These are phyloP conservation scores for Melanargia galathea DNA, from an alignment of 2,888 invertebrate species.

Conservation along the genomic window DNA sequence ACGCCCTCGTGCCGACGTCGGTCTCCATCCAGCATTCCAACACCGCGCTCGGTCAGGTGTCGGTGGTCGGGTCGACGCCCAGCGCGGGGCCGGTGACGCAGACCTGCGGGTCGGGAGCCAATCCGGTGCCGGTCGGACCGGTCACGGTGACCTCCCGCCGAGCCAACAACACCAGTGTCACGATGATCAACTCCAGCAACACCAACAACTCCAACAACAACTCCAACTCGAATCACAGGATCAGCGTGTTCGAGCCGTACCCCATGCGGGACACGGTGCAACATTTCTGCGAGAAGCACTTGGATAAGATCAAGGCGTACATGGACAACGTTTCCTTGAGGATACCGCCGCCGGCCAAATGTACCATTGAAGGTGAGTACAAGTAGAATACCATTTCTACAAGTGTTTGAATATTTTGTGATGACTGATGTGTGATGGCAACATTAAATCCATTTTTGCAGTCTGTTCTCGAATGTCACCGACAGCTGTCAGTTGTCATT, in stretches of 20 bases:
- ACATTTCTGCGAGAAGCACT: slow-evolving; percentile 97
- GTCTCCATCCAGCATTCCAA: slow-evolving; percentile 71
- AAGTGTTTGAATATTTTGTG: neutral
- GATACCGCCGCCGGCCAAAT: slow-evolving; percentile 95
- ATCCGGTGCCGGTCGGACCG: slow-evolving; percentile 76
- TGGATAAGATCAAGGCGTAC: slow-evolving; percentile 94
- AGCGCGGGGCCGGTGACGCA: slow-evolving; percentile 42
- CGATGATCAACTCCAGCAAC: slow-evolving; percentile 83
- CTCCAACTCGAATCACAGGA: slow-evolving; percentile 81
- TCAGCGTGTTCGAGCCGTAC: slow-evolving; percentile 94
- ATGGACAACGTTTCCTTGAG: slow-evolving; percentile 93
- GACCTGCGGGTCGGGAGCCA: slow-evolving; percentile 38
- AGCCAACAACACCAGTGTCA: slow-evolving; percentile 89
- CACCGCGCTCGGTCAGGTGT: slow-evolving; percentile 68
- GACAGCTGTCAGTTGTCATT: no score
- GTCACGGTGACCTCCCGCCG: slow-evolving; percentile 84
- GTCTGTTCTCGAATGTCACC: no score
- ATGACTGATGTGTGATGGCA: no score
- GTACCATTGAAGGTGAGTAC: slow-evolving; percentile 92
- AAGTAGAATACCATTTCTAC: neutral
- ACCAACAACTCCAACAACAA: slow-evolving; percentile 60
- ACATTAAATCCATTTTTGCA: no score
- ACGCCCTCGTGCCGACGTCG: slow-evolving; percentile 59
- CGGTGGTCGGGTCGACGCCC: slow-evolving; percentile 48
- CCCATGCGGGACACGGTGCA: slow-evolving; percentile 96